These are phyloP conservation scores for Druceiella hillmani DNA, from an alignment of 2,888 invertebrate genomes.

Conservation along the genomic window DNA sequence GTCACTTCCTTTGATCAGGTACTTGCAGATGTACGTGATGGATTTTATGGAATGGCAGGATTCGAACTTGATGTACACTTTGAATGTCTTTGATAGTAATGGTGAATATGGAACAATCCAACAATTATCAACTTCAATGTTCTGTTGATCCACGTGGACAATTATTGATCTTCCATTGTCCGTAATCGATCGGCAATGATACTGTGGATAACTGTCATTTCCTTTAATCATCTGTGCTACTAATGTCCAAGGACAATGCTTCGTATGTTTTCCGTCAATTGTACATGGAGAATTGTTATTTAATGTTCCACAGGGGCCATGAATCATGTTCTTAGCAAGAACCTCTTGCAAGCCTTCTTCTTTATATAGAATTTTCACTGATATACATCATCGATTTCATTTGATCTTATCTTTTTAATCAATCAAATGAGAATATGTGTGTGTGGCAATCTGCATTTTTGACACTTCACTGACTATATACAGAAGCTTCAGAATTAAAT, in stretches of 20 bases:
- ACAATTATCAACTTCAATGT: constrained; percentile 20
- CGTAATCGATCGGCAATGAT: constrained; percentile 21
- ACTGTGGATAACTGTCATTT: constrained; percentile 15
- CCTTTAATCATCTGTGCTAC: constrained; percentile 23
- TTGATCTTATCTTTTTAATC: too few relatives aligned
- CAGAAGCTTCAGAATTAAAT: too few relatives aligned
- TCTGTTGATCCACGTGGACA: constrained; percentile 20
- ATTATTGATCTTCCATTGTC: constrained; percentile 21
- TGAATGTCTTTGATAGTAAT: constrained; percentile 20
- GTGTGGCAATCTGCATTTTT: too few relatives aligned
- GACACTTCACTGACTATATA: too few relatives aligned
- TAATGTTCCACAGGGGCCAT: constrained; percentile 35
- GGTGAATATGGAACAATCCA: constrained; percentile 23
- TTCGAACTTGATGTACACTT: constrained; percentile 23
- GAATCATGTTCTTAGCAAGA: constrained; percentile 33
- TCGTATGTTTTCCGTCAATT: constrained; percentile 29
- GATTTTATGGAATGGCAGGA: constrained; percentile 23
- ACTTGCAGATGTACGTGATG: constrained; percentile 27
- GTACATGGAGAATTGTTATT: constrained; percentile 33
- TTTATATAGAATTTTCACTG: too few relatives aligned
- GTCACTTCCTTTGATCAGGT: constrained; percentile 35
- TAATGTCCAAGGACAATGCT: constrained; percentile 23
- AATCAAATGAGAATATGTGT: too few relatives aligned
- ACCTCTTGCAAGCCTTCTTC: constrained; percentile 27
- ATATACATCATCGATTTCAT: too few relatives aligned